Evolutionary conservation across 2,888 invertebrate genomes (phyloP).

Genomic region (Patella caerulea): DNA sequence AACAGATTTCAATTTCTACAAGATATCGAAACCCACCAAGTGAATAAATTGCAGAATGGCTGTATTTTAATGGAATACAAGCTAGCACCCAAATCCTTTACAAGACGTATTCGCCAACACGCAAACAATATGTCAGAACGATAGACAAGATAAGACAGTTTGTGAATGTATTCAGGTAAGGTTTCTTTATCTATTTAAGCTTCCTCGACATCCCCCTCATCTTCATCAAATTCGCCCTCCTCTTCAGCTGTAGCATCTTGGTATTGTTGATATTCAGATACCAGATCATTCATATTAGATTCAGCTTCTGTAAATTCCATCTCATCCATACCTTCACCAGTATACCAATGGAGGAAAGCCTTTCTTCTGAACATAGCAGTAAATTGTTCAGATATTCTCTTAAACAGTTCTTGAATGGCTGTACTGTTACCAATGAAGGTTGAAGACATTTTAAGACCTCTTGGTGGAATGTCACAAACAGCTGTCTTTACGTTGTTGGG

Average conservation of each 20-base stretch:
- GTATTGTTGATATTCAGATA: constrained; percentile 10
- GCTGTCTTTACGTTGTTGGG: constrained; percentile 1
- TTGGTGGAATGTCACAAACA: constrained; percentile 7
- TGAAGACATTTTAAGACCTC: constrained; percentile 6
- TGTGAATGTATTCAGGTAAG: too few relatives aligned
- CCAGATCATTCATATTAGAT: constrained; percentile 9
- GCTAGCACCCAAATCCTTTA: too few relatives aligned
- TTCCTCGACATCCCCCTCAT: neutral
- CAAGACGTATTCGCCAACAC: too few relatives aligned
- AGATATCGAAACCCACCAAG: too few relatives aligned
- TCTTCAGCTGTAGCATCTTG: constrained; percentile 12
- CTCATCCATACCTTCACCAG: constrained; percentile 11
- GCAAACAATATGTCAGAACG: too few relatives aligned
- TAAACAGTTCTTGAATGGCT: constrained; percentile 9
- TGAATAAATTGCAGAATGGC: too few relatives aligned
- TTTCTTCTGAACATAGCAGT: constrained; percentile 9
- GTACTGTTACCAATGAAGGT: constrained; percentile 6
- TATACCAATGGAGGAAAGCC: constrained; percentile 12
- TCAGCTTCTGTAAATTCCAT: constrained; percentile 9
- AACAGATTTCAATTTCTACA: too few relatives aligned
- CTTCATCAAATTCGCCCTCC: constrained; percentile 5
- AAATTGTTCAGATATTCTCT: neutral
- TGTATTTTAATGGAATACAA: too few relatives aligned
- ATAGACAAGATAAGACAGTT: too few relatives aligned
- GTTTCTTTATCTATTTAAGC: too few relatives aligned